These are phyloP conservation scores for Drosophila malerkotliana DNA, from an alignment of 1,140 invertebrate species.

Conservation along the genomic window DNA sequence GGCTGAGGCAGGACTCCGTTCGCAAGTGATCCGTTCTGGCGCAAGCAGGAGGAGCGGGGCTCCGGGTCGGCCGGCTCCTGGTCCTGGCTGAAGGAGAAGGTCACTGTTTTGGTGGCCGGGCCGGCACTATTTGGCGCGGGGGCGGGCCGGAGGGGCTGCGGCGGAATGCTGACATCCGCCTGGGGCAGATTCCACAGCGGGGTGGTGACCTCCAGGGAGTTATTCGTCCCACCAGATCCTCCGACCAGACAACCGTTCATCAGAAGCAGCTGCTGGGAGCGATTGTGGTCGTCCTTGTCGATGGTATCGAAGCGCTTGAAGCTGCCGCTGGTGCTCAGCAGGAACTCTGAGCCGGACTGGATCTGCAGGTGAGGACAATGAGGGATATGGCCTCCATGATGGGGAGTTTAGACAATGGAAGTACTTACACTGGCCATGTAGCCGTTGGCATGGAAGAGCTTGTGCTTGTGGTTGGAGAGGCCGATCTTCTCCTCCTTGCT, in stretches of 20 bases:
- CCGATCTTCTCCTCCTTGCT: conserved; percentile 87
- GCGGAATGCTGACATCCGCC: conserved; percentile 81
- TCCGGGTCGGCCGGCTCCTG: conserved; percentile 39
- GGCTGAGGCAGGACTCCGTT: conserved; percentile 55
- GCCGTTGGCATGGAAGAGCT: conserved; percentile 87
- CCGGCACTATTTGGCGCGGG: conserved; percentile 72
- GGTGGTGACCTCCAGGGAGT: conserved; percentile 66
- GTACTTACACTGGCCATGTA: conserved; percentile 86
- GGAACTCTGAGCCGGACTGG: conserved; percentile 88
- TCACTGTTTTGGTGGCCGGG: conserved; percentile 68
- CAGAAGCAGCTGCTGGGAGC: conserved; percentile 43
- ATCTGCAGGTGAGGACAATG: conserved; percentile 83
- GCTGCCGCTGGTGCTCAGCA: conserved; percentile 87
- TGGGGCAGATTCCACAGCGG: conserved; percentile 79
- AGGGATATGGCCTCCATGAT: neutral
- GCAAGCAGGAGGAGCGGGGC: conserved; percentile 18
- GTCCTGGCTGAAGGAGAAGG: conserved; percentile 67
- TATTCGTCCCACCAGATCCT: neutral
- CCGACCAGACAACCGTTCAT: conserved; percentile 34
- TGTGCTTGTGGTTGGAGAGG: conserved; percentile 85
- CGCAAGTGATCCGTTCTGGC: neutral
- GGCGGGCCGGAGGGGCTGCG: conserved; percentile 83
- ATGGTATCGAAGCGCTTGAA: conserved; percentile 89
- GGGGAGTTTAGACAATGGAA: neutral
- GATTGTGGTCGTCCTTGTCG: conserved; percentile 83